These are phyloP conservation scores for Pteronura brasiliensis DNA, from an alignment of 2,113 vertebrate genomes.

Conservation along the genomic window DNA sequence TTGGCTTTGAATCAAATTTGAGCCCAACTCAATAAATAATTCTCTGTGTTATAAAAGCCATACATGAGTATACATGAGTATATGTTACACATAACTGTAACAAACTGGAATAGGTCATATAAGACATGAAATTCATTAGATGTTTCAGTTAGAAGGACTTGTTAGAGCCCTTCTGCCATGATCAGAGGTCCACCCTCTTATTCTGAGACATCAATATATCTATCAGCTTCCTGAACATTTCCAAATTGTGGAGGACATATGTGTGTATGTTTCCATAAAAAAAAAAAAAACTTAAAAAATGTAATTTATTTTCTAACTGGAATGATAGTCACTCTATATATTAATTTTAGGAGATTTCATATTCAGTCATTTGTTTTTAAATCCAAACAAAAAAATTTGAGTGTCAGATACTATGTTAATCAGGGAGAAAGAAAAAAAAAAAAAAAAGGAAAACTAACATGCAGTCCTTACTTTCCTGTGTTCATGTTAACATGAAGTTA, in stretches of 20 bases:
- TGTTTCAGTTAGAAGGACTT: not conserved
- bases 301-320: not conserved
- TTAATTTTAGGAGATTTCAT: not conserved
- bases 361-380: not conserved
- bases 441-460: not conserved
- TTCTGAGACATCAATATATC: not conserved
- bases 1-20: not conserved
- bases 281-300: not conserved
- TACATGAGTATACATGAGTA: too few species aligned
- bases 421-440: not conserved
- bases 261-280: not conserved
- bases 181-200: not conserved
- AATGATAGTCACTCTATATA: not conserved
- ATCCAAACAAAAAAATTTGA: not conserved
- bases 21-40: not conserved
- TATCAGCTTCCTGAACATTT: not conserved
- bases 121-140: not conserved
- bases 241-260: not conserved
- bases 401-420: not conserved
- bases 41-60: not conserved
- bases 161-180: not conserved
- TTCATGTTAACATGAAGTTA: not conserved
- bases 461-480: rapidly evolving
- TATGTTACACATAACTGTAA: not conserved
- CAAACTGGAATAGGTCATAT: not conserved